These are phyloP conservation scores for Sterrhoptilus dennistouni DNA, from an alignment of 2,113 vertebrate genomes.

Conservation along the genomic window DNA sequence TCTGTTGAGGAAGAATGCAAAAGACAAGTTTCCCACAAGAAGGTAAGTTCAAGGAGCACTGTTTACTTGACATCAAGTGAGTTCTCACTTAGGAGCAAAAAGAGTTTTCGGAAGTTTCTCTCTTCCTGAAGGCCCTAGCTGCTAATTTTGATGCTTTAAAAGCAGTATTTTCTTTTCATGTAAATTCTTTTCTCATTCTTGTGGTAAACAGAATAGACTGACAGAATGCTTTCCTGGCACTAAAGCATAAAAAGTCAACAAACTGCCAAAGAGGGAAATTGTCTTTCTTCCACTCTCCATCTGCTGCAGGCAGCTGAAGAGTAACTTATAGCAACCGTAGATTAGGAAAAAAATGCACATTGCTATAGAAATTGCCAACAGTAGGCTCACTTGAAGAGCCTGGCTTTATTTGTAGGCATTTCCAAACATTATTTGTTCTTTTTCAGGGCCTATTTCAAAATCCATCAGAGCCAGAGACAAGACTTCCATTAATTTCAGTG, in stretches of 20 bases:
- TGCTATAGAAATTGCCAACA: constrained; percentile 26
- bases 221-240: neutral
- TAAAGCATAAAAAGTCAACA: constrained; percentile 4
- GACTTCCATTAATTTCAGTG: neutral
- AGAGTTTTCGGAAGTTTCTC: neutral
- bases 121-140: neutral
- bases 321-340: constrained; percentile 44
- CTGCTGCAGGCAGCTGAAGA: constrained; percentile 28
- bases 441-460: constrained; percentile 10
- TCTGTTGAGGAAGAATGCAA: neutral
- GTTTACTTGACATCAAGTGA: neutral
- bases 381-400: neutral
- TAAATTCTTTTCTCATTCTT: neutral
- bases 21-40: neutral
- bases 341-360: constrained; percentile 22
- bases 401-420: constrained; percentile 30
- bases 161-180: neutral
- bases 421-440: constrained; percentile 31
- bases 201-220: constrained; percentile 5
- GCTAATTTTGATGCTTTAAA: neutral
- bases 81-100: neutral
- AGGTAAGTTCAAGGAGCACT: neutral
- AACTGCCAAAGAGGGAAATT: neutral
- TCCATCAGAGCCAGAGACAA: neutral
- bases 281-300: constrained; percentile 32